These are phyloP conservation scores for Lethocerus indicus DNA, from an alignment of 1,140 invertebrate genomes.

Conservation along the genomic window DNA sequence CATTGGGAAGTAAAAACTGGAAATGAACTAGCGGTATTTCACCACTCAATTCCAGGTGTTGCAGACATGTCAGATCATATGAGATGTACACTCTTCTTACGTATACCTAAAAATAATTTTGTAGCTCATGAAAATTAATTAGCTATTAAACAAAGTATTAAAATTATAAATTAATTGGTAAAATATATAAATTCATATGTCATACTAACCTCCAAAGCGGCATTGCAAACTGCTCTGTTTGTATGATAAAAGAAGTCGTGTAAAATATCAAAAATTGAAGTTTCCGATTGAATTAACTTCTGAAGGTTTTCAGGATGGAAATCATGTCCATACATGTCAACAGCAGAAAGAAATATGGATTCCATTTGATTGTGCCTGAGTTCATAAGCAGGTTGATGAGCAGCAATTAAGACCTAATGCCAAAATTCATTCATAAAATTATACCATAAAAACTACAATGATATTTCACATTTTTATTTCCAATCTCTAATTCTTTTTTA, in stretches of 20 bases:
- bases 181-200: background rate
- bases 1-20: constrained; percentile 83
- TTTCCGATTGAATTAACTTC: constrained; percentile 92
- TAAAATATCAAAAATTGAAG: constrained; percentile 94
- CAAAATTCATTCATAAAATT: background rate
- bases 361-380: constrained; percentile 97
- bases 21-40: constrained; percentile 84
- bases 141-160: background rate
- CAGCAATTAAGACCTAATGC: constrained; percentile 73
- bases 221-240: constrained; percentile 78
- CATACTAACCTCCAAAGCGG: constrained; percentile 63
- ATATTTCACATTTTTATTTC: too few species aligned
- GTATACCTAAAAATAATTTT: constrained; percentile 46
- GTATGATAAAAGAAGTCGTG: constrained; percentile 98
- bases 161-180: background rate
- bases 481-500: too few species aligned
- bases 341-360: constrained; percentile 92
- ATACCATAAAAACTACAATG: too few species aligned
- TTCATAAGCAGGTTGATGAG: constrained; percentile 94
- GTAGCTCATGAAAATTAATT: background rate
- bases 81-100: constrained; percentile 89
- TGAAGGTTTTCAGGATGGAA: constrained; percentile 95
- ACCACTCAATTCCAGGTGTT: constrained; percentile 68
- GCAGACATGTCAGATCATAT: constrained; percentile 80
- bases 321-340: constrained; percentile 96